Evolutionary conservation across 2,888 invertebrate genomes (phyloP).

Genomic region (Cephus rjabovi): DNA sequence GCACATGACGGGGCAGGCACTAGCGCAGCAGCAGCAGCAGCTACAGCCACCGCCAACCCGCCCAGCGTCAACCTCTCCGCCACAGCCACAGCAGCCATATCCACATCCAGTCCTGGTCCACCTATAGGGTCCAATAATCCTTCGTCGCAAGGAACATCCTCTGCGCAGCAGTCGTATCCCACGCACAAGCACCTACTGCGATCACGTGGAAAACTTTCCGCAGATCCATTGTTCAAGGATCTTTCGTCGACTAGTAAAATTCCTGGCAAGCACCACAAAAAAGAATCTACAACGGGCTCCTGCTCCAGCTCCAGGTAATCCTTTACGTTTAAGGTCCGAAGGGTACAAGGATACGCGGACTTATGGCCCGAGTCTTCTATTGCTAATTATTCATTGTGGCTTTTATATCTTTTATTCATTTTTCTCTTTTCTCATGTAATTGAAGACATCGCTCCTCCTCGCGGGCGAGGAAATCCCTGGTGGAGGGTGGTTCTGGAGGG

Average conservation of each 20-base stretch:
- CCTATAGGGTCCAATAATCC: conserved; percentile 62
- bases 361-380: not conserved
- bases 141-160: conserved; percentile 64
- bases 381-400: not conserved
- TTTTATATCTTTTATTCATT: not conserved
- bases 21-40: conserved; percentile 51
- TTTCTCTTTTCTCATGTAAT: not conserved
- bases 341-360: not conserved
- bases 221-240: conserved; percentile 55
- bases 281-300: conserved; percentile 71
- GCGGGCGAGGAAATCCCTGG: conserved; percentile 63
- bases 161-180: conserved; percentile 66
- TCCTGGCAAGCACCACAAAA: conserved; percentile 60
- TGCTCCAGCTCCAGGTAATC: conserved; percentile 73
- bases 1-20: conserved; percentile 65
- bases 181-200: conserved; percentile 62
- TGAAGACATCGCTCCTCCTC: conserved; percentile 67
- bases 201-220: conserved; percentile 57
- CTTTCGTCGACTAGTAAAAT: conserved; percentile 45
- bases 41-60: conserved; percentile 58
- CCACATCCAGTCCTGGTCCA: conserved; percentile 14
- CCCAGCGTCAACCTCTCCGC: conserved; percentile 56
- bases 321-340: not conserved
- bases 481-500: conserved; percentile 68
- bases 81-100: conserved; percentile 59